These are phyloP conservation scores for Xiphophorus hellerii DNA, from an alignment of 2,113 vertebrate genomes.

Conservation along the genomic window DNA sequence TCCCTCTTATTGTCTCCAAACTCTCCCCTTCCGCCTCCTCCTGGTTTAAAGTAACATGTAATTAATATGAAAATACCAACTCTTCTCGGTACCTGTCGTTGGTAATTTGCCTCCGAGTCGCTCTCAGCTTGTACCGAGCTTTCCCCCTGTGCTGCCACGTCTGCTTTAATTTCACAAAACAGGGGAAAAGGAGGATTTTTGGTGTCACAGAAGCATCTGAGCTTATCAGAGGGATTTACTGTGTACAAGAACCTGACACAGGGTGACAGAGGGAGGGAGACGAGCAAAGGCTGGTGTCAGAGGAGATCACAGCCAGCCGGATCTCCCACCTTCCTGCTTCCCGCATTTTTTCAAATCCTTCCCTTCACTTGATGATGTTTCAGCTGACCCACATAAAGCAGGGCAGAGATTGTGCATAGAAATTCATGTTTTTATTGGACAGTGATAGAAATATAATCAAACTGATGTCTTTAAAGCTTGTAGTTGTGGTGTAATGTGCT, in stretches of 20 bases:
- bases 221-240: conserved; percentile 67
- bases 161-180: conserved; percentile 63
- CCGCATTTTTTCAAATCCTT: conserved; percentile 43
- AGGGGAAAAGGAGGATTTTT: conserved; percentile 27
- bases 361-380: conserved; percentile 34
- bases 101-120: conserved; percentile 54
- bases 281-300: conserved; percentile 70
- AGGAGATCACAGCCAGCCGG: conserved; percentile 59
- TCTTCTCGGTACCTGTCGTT: conserved; percentile 50
- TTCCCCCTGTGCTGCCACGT: conserved; percentile 39
- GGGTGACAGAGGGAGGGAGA: conserved; percentile 68
- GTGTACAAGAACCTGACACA: conserved; percentile 60
- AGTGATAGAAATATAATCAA: background rate
- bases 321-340: conserved; percentile 23
- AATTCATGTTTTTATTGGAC: background rate
- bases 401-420: conserved; percentile 9
- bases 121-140: conserved; percentile 49
- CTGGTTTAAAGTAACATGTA: conserved; percentile 53
- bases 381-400: conserved; percentile 25
- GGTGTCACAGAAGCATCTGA: conserved; percentile 69
- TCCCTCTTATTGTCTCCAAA: background rate
- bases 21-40: background rate
- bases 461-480: background rate
- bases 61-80: conserved; percentile 66
- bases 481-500: background rate